Conservation (phyloP, 2,113 vertebrate species). For the Porphyrio hochstetteri region DNA sequence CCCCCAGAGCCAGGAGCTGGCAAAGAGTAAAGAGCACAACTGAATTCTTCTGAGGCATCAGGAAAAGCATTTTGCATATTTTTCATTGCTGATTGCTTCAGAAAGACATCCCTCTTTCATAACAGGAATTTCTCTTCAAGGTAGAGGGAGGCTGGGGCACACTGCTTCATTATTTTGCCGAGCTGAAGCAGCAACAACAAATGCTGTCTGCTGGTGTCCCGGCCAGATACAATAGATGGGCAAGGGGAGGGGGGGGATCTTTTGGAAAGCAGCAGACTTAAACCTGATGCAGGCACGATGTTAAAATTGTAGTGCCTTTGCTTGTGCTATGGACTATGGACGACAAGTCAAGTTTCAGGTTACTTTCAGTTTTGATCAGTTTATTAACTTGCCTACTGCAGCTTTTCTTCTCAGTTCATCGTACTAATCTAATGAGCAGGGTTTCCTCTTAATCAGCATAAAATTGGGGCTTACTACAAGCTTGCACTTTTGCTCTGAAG, state of each 20-base stretch:
- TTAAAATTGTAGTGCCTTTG: conserved; percentile 27
- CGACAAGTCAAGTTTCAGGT: conserved; percentile 65
- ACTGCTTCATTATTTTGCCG: conserved; percentile 64
- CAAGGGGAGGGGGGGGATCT: not conserved
- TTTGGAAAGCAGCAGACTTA: not conserved
- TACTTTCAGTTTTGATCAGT: conserved; percentile 32
- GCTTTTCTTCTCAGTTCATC: not conserved
- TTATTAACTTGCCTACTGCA: not conserved
- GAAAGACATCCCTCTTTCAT: conserved; percentile 81
- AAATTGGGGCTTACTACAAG: not conserved
- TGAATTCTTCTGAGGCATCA: conserved; percentile 81
- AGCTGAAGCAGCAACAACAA: conserved; percentile 62
- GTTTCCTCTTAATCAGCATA: conserved; percentile 1
- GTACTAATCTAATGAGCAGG: not conserved
- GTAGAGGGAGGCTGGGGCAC: conserved; percentile 67
- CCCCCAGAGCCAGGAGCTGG: conserved; percentile 79
- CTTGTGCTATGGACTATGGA: conserved; percentile 63
- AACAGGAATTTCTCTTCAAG: conserved; percentile 78
- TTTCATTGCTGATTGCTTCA: conserved; percentile 77
- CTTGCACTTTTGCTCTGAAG: not conserved
- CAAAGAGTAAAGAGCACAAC: conserved; percentile 73
- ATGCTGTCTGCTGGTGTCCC: conserved; percentile 39
- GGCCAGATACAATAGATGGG: conserved; percentile 40
- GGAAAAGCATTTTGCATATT: conserved; percentile 82
- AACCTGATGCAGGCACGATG: conserved; percentile 33